Evolutionary conservation across 2,113 vertebrate genomes (phyloP).

Genomic region (Proteles cristata): DNA sequence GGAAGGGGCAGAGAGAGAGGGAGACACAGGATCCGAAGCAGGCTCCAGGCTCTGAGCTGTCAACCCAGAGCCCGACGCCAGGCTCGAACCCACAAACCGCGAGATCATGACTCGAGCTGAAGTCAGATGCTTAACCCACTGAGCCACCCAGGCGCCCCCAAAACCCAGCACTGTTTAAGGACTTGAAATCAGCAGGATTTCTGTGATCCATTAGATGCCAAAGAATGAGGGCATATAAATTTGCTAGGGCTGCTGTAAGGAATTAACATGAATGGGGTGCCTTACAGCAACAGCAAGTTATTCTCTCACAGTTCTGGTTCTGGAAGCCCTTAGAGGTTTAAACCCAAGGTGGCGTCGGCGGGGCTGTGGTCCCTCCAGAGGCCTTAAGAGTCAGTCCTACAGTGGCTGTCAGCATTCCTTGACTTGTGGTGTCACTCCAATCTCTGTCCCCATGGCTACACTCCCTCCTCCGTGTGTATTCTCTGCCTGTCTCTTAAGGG

Average conservation of each 20-base stretch:
- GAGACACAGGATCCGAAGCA: too few species aligned
- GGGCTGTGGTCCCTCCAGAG: not conserved
- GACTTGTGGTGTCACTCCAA: not conserved
- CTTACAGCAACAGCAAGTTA: not conserved
- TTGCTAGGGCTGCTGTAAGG: not conserved
- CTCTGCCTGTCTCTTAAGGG: not conserved
- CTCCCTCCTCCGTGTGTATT: not conserved
- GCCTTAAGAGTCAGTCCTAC: not conserved
- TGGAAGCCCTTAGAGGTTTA: not conserved
- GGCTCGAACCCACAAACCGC: too few species aligned
- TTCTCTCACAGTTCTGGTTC: not conserved
- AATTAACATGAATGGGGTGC: not conserved
- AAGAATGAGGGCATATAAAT: not conserved
- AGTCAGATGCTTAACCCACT: too few species aligned
- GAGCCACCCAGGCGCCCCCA: too few species aligned
- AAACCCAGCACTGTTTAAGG: not conserved
- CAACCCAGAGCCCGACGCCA: rapidly evolving
- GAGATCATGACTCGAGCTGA: too few species aligned
- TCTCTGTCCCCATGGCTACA: not conserved
- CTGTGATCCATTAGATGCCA: not conserved
- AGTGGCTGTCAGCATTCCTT: not conserved
- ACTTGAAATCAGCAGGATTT: not conserved
- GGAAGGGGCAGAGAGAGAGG: too few species aligned
- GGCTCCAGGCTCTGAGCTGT: too few species aligned
- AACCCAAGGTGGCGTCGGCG: not conserved